phyloP scores from a whole-genome alignment of 2,113 vertebrate species.

The Tachycineta bicolor region DNA sequence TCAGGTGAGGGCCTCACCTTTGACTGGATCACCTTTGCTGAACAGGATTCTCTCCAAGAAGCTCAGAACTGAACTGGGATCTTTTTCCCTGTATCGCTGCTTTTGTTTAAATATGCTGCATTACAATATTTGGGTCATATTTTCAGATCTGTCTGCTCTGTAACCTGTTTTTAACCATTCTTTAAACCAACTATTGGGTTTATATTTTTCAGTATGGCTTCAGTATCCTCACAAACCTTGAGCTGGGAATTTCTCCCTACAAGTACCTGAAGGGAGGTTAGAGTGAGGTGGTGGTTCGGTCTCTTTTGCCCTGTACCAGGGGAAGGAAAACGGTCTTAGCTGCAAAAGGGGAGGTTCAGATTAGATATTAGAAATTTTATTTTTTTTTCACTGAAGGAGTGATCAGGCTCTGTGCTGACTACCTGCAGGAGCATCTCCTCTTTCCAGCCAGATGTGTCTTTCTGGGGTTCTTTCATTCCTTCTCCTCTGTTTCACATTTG shows the following conservation, averaged over 20 bases:
- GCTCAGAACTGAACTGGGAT: neutral
- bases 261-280: neutral
- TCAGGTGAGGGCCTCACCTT: neutral
- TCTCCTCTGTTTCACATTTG: neutral
- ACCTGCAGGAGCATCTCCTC: neutral
- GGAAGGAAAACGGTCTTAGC: neutral
- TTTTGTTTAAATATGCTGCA: neutral
- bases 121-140: neutral
- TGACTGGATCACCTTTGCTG: neutral
- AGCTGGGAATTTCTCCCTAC: neutral
- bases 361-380: rapidly evolving
- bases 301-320: neutral
- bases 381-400: neutral
- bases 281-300: neutral
- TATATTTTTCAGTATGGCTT: neutral
- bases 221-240: neutral
- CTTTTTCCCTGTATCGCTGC: neutral
- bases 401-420: neutral
- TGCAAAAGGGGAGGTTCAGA: neutral
- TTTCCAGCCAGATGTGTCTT: neutral
- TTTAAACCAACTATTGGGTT: neutral
- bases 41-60: neutral
- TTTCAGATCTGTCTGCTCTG: neutral
- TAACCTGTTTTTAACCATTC: neutral
- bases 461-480: neutral